Base-by-base conservation (phyloP, 2,888 invertebrate genomes). In the Lasioglossum villosulum region DNA sequence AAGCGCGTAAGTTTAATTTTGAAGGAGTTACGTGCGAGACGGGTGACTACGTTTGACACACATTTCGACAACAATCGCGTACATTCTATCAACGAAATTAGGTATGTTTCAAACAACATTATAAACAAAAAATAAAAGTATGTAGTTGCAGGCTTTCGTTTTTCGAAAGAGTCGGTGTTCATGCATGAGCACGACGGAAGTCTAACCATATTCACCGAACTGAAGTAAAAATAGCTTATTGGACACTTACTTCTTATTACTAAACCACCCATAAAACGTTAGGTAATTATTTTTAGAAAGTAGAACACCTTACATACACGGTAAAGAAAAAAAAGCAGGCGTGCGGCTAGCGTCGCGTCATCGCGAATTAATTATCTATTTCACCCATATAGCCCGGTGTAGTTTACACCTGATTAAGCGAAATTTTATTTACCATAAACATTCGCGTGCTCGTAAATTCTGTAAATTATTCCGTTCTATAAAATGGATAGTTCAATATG, bases 271-370 rank as follows among this genome's bases (percentile, higher is more conserved):
- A 68, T 68, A 68, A 68, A 23, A 12, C 37, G 34, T 19, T 37
- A 68, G 19, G 23, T 68, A 37, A 37, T 68, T 68, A 37, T 68
- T 68, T 68, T 68, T 68, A 68, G 37, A 68, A 68, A 68, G 68
- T 68, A 23, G 30, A 63, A 63, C 63, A 63, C 5, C 63, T 59
- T 63, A 27, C 30, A 23, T 34, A 66, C 23, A 37, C 19, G 23
- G 10, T 12, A 37, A 37, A 37, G 6, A 19, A 23, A 56, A 63
- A 66, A 63, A 66, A 19, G 4, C 66, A 23, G 23, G 10, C 68
- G 37, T 37, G 23, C 10, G 14, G 16, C 30, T 30, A 5, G 30
- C 34, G 66, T 34, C 34, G 34, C 66, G 30, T 27, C 30, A 30
- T 30, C 12, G 16, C 6, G 6, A 12, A 63, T 30, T 63, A 63